Base-by-base conservation (phyloP, 2,888 invertebrate species). In the Matsumyia berberina region DNA sequence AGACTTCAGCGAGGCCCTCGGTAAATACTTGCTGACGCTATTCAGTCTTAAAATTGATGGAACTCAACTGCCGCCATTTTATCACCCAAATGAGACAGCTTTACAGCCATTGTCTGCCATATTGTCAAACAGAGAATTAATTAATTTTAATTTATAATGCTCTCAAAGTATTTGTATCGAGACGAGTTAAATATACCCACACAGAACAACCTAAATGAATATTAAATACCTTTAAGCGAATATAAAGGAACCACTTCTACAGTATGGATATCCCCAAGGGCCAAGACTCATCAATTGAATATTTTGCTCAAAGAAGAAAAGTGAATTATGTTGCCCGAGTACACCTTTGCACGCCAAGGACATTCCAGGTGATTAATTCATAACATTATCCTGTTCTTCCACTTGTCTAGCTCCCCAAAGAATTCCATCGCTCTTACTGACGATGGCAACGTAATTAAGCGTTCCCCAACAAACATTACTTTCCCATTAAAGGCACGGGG, bases 311-410 rank as follows among this genome's bases (percentile, higher is more conserved):
- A 53, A 42, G 15, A 17, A 31, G 24, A 31, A 53, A 67, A 62
- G 17, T 29, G 31, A 76, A 58, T 60, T 72, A 53, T 60, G 51
- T 35, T 35, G 8, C 44, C 35, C 51, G 2, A 5, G 19, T 49
- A 60, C 33, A 53, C 66, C 17, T 49, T 57, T 33, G n/a, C 24
- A 7, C 31, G 37, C 69, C 77, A 73, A 73, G 57, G 73, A 62
- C 73, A 79, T 78, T 78, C 55, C 67, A 76, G 70, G 80, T 85
- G 80, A 85, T 85, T 80, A 85, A 76, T 85, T 80, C 80, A 72
- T 53, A 66, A 53, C 74, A 85, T 85, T 85, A 79, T 70, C 74
- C 74, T 29, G 57, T 55, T 74, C 53, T 85, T 85, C 66, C 69
- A 76, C 80, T 64, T 76, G 80, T 74, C 69, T 79, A 69, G 69